Percentiles rank a stretch among this genome's conserved stretches.
Evolutionary conservation across 2,113 vertebrate genomes (phyloP).

Genomic region (Tachuris rubrigastra): DNA sequence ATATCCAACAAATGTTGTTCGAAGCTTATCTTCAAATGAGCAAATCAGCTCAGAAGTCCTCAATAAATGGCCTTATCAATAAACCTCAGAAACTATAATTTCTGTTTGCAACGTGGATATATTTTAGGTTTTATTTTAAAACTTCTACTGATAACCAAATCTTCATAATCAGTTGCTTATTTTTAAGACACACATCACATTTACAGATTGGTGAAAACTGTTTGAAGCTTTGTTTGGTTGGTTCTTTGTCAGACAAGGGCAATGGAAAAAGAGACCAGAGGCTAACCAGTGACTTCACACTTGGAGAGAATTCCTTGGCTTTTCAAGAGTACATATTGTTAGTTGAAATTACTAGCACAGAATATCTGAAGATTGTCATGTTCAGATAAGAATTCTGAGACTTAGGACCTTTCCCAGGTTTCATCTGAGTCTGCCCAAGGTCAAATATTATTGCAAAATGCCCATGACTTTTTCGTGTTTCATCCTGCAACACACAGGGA

Average conservation of each 20-base stretch:
- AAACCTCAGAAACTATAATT: slow-evolving; percentile 54
- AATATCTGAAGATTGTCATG: background rate
- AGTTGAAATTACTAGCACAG: background rate
- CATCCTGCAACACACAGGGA: background rate
- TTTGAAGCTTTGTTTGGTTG: slow-evolving; percentile 17
- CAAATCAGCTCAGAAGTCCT: slow-evolving; percentile 56
- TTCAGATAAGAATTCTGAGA: background rate
- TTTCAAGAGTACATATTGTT: background rate
- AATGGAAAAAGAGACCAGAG: background rate
- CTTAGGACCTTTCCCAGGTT: background rate
- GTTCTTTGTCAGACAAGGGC: background rate
- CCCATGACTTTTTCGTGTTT: background rate
- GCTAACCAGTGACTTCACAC: background rate
- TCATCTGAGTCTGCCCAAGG: background rate
- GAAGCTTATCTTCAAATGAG: slow-evolving; percentile 68
- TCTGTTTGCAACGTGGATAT: slow-evolving; percentile 43
- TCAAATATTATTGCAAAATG: background rate
- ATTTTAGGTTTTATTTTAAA: slow-evolving; percentile 71
- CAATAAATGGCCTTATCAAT: slow-evolving; percentile 67
- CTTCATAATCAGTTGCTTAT: background rate
- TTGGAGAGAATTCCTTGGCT: background rate
- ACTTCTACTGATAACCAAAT: slow-evolving; percentile 43
- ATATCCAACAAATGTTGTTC: slow-evolving; percentile 39
- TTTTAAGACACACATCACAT: slow-evolving; percentile 51
- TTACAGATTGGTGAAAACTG: slow-evolving; percentile 37